phyloP scores from a whole-genome alignment of 2,888 invertebrate species.

The Trachelus iudaicus region DNA sequence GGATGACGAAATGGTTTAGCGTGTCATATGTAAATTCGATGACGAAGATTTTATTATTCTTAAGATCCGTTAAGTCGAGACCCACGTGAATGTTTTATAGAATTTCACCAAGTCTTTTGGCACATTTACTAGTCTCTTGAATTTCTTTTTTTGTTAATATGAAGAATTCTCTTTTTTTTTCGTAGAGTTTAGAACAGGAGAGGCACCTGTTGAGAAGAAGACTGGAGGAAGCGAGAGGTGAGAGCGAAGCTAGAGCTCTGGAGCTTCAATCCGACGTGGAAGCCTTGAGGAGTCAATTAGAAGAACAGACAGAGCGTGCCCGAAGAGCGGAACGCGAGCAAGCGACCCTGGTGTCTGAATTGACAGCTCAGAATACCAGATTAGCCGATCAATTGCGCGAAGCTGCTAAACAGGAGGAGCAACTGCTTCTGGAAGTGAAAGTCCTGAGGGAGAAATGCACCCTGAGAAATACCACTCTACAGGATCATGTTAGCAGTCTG shows the following conservation, averaged over 20 bases:
- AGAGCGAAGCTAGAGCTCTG: constrained; percentile 86
- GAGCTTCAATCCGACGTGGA: constrained; percentile 91
- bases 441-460: constrained; percentile 86
- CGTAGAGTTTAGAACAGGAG: constrained; percentile 92
- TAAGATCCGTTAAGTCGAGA: not conserved
- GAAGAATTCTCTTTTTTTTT: constrained; percentile 24
- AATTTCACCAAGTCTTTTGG: not conserved
- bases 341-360: constrained; percentile 81
- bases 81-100: not conserved
- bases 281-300: constrained; percentile 81
- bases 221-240: constrained; percentile 86
- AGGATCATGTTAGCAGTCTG: constrained; percentile 90
- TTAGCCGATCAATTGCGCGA: constrained; percentile 88
- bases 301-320: constrained; percentile 64
- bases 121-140: not conserved
- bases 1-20: not conserved
- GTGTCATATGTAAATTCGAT: not conserved
- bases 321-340: constrained; percentile 82
- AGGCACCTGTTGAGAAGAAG: constrained; percentile 87
- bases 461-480: constrained; percentile 80
- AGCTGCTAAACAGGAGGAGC: constrained; percentile 82
- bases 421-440: constrained; percentile 83
- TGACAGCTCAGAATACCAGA: constrained; percentile 89
- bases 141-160: not conserved
- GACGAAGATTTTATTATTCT: not conserved